Evolutionary conservation across 2,888 invertebrate species (phyloP).

Genomic region (Phanerotoma sp.): DNA sequence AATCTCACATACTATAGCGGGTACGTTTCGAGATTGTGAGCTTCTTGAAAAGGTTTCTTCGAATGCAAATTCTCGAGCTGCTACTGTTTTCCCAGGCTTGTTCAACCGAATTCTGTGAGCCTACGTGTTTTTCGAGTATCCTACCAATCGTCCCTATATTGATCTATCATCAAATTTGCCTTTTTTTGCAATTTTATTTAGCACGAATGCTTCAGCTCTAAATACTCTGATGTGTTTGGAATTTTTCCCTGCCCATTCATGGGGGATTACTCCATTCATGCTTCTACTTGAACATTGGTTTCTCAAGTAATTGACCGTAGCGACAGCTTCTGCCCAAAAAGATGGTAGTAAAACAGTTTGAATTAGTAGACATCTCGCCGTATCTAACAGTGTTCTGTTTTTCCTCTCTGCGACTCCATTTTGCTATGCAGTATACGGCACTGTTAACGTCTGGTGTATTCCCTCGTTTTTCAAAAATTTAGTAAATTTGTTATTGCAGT

Average conservation of each 20-base stretch:
- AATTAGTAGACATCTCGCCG: slow-evolving; percentile 35
- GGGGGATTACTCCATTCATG: background rate
- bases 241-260: background rate
- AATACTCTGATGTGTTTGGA: background rate
- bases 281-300: slow-evolving; percentile 22
- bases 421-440: too few species aligned
- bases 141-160: background rate
- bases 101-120: background rate
- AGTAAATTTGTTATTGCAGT: slow-evolving; percentile 30
- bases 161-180: background rate
- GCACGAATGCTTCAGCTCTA: background rate
- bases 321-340: slow-evolving; percentile 37
- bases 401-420: slow-evolving; percentile 34
- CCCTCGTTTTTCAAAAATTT: too few species aligned
- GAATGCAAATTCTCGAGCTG: background rate
- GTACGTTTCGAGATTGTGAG: too few species aligned
- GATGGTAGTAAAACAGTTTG: slow-evolving; percentile 31
- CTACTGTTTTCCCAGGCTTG: background rate
- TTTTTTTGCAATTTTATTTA: background rate
- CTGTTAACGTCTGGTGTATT: too few species aligned
- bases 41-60: background rate
- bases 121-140: background rate
- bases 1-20: too few species aligned
- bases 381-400: slow-evolving; percentile 36
- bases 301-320: slow-evolving; percentile 30